Evolutionary conservation across 2,888 invertebrate genomes (phyloP).

Genomic region (Tetropium fuscum): DNA sequence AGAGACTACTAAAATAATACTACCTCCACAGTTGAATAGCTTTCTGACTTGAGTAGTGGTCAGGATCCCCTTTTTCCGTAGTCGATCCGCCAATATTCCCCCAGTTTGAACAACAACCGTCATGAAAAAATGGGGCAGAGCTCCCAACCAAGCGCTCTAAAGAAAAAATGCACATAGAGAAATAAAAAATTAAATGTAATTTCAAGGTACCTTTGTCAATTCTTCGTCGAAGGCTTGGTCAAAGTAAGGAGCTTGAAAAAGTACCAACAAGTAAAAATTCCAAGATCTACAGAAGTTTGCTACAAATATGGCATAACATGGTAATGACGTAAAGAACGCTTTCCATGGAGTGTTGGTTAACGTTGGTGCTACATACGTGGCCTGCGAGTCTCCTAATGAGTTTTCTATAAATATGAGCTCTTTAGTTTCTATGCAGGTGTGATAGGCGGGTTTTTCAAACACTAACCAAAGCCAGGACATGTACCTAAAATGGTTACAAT

Average conservation of each 20-base stretch:
- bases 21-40: slow-evolving; percentile 96
- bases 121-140: slow-evolving; percentile 98
- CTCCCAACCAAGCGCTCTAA: slow-evolving; percentile 72
- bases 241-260: slow-evolving; percentile 96
- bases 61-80: slow-evolving; percentile 90
- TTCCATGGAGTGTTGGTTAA: slow-evolving; percentile 92
- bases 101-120: slow-evolving; percentile 97
- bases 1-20: not conserved
- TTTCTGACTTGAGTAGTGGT: slow-evolving; percentile 96
- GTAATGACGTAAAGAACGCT: slow-evolving; percentile 92
- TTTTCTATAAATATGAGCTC: slow-evolving; percentile 97
- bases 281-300: slow-evolving; percentile 99
- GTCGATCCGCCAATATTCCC: slow-evolving; percentile 94
- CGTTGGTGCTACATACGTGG: slow-evolving; percentile 75
- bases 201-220: slow-evolving; percentile 83
- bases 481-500: slow-evolving; percentile 60
- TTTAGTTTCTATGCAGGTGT: slow-evolving; percentile 92
- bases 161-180: slow-evolving; percentile 8
- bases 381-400: slow-evolving; percentile 75
- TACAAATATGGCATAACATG: slow-evolving; percentile 98
- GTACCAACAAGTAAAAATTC: slow-evolving; percentile 97
- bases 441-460: slow-evolving; percentile 94
- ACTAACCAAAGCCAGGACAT: slow-evolving; percentile 89
- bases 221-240: slow-evolving; percentile 89
- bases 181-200: not conserved